phyloP scores from a whole-genome alignment of 2,888 invertebrate genomes.

The Drosophila paranaensis region DNA sequence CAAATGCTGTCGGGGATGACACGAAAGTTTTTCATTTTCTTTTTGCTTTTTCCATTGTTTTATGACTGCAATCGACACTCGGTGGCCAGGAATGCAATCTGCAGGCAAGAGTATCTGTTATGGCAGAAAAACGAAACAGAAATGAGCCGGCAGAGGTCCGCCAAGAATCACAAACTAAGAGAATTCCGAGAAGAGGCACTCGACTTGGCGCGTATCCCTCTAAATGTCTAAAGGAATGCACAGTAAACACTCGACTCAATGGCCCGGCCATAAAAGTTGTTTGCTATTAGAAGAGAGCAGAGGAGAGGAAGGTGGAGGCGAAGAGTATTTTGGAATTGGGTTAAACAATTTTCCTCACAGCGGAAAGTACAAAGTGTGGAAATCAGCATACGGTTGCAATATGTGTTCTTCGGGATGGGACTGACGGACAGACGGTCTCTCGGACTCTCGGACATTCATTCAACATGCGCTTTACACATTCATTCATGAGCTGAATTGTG shows the following conservation, averaged over 20 bases:
- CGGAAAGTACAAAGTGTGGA: slow-evolving; percentile 55
- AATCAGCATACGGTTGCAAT: slow-evolving; percentile 70
- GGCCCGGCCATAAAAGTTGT: slow-evolving; percentile 54
- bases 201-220: slow-evolving; percentile 52
- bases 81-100: slow-evolving; percentile 29
- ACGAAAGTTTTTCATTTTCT: slow-evolving; percentile 22
- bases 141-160: slow-evolving; percentile 11
- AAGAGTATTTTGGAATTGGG: slow-evolving; percentile 53
- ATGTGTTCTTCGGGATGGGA: slow-evolving; percentile 33
- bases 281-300: slow-evolving; percentile 25
- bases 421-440: slow-evolving; percentile 12
- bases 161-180: slow-evolving; percentile 44
- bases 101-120: slow-evolving; percentile 19
- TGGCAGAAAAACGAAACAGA: slow-evolving; percentile 3
- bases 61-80: slow-evolving; percentile 51
- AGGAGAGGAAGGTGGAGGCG: not conserved
- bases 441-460: slow-evolving; percentile 39
- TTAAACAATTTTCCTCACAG: slow-evolving; percentile 52
- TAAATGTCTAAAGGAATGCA: slow-evolving; percentile 45
- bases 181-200: slow-evolving; percentile 71
- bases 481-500: slow-evolving; percentile 45
- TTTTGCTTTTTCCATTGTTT: slow-evolving; percentile 29
- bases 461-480: slow-evolving; percentile 32
- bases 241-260: slow-evolving; percentile 55
- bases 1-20: slow-evolving; percentile 29